Evolutionary conservation across 2,797 vertebrate genomes (phyloP), one percentile per base, ranked within the genome.

Genomic region (Trematomus bernacchii): DNA sequence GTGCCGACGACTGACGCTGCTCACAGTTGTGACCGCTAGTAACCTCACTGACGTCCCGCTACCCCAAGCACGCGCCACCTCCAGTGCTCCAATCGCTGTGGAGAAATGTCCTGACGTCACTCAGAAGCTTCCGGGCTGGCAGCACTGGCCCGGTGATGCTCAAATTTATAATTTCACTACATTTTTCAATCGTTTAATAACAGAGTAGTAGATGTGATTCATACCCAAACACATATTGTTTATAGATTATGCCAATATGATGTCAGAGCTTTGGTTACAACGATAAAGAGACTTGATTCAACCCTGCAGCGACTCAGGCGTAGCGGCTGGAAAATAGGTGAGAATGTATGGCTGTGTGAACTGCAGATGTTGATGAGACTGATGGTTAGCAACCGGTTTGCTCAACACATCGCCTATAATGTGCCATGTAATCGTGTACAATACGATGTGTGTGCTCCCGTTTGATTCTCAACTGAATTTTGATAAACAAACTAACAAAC

Each of bases 61-160:
- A 76, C 83, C 88, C 88, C 84, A 77, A 88, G 86, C 95, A 95
- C 96, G 96, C 97, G 96, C 97, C 97, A 97, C 96, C 95, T 87
- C 65, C 62, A 42, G 27, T 63, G 57, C 83, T 70, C 97, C 97
- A 97, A 97, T 97, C 90, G 77, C 85, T 63, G 80, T 21, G 3
- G 61, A 81, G 89, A 83, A 85, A 27, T 21, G n/a, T 16, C 65
- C 57, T 79, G 84, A 94, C 94, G 92, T 91, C 90, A 82, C 13
- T 3, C 18, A 19, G 19, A 71, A 51, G 85, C 93, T 95, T 96
- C 95, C 95, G 93, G 93, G 77, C 88, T 89, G 76, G 70, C 30
- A 66, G 44, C 54, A 27, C 59, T 88, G 82, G 71, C 87, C 90
- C 88, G 90, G 86, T 81, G 90, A 87, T 87, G 78, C 75, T 79